These are phyloP conservation scores for Saccostrea echinata DNA, from an alignment of 1,140 invertebrate species.

Conservation along the genomic window DNA sequence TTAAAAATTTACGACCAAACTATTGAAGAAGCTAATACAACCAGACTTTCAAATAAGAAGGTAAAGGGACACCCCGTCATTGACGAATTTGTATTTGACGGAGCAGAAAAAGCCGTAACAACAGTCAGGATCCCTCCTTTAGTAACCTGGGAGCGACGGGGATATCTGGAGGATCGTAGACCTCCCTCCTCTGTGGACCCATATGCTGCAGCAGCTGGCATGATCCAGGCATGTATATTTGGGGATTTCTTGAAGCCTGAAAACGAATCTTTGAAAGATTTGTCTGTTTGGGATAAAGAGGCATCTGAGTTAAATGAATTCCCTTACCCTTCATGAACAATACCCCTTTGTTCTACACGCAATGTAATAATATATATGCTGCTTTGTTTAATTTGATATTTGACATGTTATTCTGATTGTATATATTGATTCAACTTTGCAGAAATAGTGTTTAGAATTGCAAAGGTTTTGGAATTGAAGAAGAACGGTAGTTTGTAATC, in stretches of 20 bases:
- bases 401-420: no score
- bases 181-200: constrained; percentile 96
- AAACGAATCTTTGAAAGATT: background rate
- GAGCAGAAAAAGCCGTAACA: constrained; percentile 79
- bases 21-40: constrained; percentile 79
- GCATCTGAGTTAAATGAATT: background rate
- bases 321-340: no score
- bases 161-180: constrained; percentile 94
- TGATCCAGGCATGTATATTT: constrained; percentile 61
- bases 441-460: no score
- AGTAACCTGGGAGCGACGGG: constrained; percentile 90
- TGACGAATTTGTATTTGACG: constrained; percentile 74
- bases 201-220: constrained; percentile 82
- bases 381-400: no score
- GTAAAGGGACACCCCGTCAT: constrained; percentile 74
- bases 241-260: constrained; percentile 79
- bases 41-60: constrained; percentile 78
- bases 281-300: background rate
- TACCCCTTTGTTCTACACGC: no score
- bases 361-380: no score
- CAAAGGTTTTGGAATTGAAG: no score
- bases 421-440: no score
- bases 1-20: constrained; percentile 89
- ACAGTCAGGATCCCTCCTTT: constrained; percentile 82
- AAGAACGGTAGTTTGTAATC: no score